Percentiles rank a stretch among this genome's conserved stretches.
Conservation (phyloP, 2,113 vertebrate species). For the Macrotus californicus region DNA sequence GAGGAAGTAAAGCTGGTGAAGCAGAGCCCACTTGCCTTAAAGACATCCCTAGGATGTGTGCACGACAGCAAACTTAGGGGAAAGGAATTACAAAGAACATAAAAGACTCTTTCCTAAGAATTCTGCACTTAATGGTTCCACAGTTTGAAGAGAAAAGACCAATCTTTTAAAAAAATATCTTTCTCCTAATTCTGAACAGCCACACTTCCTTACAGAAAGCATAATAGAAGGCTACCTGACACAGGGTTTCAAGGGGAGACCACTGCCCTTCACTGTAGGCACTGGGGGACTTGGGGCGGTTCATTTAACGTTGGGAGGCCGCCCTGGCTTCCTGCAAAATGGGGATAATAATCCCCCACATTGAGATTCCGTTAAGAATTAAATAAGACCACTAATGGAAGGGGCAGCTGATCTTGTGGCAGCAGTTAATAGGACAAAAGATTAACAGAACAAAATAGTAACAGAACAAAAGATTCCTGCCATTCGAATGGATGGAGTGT, state of each 20-base stretch:
- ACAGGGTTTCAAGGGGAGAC: neutral
- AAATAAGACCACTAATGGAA: neutral
- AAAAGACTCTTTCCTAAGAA: neutral
- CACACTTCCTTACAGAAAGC: neutral
- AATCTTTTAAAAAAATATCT: neutral
- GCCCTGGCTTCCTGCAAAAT: neutral
- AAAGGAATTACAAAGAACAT: neutral
- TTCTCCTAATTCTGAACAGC: neutral
- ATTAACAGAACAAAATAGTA: neutral
- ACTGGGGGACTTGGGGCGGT: neutral
- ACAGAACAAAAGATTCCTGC: neutral
- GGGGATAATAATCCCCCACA: neutral
- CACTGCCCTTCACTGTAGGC: neutral
- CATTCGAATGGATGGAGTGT: neutral
- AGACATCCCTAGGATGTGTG: neutral
- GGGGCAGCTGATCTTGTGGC: neutral
- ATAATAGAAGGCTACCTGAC: neutral
- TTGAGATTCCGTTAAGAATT: neutral
- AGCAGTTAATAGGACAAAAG: neutral
- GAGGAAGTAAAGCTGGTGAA: neutral
- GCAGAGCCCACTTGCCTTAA: neutral
- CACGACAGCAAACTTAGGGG: too few species aligned
- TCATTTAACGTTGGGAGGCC: neutral
- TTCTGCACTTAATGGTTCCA: neutral
- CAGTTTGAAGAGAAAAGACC: neutral